These are phyloP conservation scores for Phenganax subtilis DNA, from an alignment of 92 coral and sea anemone species.

Conservation along the genomic window DNA sequence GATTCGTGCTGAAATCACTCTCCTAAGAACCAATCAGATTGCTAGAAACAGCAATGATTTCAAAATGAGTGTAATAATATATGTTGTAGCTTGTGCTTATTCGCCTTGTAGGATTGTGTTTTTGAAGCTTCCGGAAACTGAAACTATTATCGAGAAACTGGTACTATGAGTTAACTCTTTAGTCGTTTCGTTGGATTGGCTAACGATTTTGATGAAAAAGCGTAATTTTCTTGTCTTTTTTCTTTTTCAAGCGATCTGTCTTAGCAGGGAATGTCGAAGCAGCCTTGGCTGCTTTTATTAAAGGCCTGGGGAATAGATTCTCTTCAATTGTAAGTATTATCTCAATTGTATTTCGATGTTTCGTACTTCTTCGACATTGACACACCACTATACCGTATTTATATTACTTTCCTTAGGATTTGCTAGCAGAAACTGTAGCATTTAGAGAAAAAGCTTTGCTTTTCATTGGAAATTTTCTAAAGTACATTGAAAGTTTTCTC, in stretches of 20 bases:
- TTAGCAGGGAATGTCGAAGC: slow-evolving; percentile 78
- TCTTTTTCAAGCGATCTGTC: slow-evolving; percentile 37
- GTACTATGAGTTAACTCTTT: slow-evolving; percentile 17
- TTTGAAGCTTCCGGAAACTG: slow-evolving; percentile 60
- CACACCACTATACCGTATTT: background rate
- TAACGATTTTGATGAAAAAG: background rate
- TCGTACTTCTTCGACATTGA: background rate
- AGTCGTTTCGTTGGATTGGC: no score
- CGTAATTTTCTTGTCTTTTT: background rate
- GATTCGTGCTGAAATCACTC: no score
- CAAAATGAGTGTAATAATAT: background rate
- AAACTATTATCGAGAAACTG: slow-evolving; percentile 47
- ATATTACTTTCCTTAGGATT: slow-evolving; percentile 46
- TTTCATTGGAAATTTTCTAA: slow-evolving; percentile 79
- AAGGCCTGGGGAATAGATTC: slow-evolving; percentile 57
- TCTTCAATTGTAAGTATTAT: slow-evolving; percentile 60
- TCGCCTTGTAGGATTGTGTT: slow-evolving; percentile 49
- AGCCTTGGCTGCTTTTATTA: slow-evolving; percentile 67
- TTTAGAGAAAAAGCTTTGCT: slow-evolving; percentile 72
- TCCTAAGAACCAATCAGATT: no score
- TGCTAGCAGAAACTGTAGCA: slow-evolving; percentile 63
- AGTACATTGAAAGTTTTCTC: slow-evolving; percentile 70
- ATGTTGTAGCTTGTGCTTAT: background rate
- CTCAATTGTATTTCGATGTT: background rate
- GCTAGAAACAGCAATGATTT: no score